Conservation (phyloP, 2,888 invertebrate genomes). For the Tyria jacobaeae region DNA sequence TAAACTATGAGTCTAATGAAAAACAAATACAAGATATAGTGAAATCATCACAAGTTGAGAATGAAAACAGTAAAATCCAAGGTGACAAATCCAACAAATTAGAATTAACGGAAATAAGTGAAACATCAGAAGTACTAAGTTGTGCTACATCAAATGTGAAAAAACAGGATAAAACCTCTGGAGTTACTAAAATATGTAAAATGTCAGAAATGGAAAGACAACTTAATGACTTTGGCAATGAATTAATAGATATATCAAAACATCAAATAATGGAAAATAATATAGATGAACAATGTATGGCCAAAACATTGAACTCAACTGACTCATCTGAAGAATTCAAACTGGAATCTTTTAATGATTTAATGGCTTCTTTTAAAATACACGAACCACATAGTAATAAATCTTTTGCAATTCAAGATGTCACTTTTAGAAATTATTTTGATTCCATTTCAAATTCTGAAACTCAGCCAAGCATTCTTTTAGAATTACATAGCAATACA, state of each 20-base stretch:
- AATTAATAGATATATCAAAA: conserved; percentile 9
- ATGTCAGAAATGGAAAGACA: background rate
- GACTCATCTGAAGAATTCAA: conserved; percentile 35
- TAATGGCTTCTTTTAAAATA: conserved; percentile 60
- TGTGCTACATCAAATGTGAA: background rate
- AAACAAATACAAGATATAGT: background rate
- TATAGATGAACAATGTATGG: conserved; percentile 43
- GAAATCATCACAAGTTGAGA: conserved; percentile 1
- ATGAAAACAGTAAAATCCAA: background rate
- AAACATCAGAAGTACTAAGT: background rate
- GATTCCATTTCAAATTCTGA: conserved; percentile 1
- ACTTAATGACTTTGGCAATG: background rate
- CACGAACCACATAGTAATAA: conserved; percentile 21
- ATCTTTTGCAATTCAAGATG: conserved; percentile 3
- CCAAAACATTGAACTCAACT: conserved; percentile 56
- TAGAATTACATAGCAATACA: background rate
- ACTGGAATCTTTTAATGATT: conserved; percentile 63
- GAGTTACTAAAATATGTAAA: background rate
- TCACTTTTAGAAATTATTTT: background rate
- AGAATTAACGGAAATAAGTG: background rate
- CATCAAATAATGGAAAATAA: conserved; percentile 1
- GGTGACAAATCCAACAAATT: background rate
- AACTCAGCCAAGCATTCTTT: background rate
- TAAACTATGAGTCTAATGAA: background rate
- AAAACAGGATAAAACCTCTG: too few species aligned